phyloP scores from a whole-genome alignment of 2,113 vertebrate species.

The Datnioides undecimradiatus region DNA sequence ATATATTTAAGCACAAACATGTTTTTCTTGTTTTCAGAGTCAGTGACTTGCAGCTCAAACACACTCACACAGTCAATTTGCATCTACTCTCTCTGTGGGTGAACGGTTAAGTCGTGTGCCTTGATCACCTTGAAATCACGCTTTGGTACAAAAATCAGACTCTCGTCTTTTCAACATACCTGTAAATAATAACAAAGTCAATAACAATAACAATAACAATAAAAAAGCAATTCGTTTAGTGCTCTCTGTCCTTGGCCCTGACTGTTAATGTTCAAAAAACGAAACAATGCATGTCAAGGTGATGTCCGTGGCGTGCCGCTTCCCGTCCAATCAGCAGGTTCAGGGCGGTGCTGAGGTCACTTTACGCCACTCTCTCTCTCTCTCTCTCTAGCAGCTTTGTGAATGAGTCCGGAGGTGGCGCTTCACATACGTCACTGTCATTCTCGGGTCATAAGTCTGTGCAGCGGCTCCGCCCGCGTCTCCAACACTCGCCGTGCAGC shows the following conservation, averaged over 20 bases:
- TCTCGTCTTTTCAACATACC: conserved; percentile 22
- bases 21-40: conserved; percentile 33
- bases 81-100: conserved; percentile 11
- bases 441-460: conserved; percentile 18
- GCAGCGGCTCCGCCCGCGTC: conserved; percentile 4
- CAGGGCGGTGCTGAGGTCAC: conserved; percentile 5
- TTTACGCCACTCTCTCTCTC: conserved; percentile 13
- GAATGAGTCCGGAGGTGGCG: not conserved
- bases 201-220: too few species aligned
- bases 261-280: conserved; percentile 12
- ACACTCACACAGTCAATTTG: conserved; percentile 16
- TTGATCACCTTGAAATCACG: conserved; percentile 50
- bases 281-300: conserved; percentile 12
- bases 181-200: too few species aligned
- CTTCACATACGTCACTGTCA: not conserved
- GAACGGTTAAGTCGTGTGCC: conserved; percentile 41
- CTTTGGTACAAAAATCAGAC: conserved; percentile 69
- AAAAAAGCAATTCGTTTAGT: conserved; percentile 52
- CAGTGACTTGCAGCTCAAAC: conserved; percentile 24
- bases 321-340: conserved; percentile 58
- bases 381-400: conserved; percentile 52
- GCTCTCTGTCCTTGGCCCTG: conserved; percentile 63
- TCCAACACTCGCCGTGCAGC: not conserved
- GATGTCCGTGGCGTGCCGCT: not conserved
- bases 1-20: conserved; percentile 44